Percentiles rank a stretch among this genome's conserved stretches.
Evolutionary conservation across 2,888 invertebrate species (phyloP).

Genomic region (Monoplex corrugatus): DNA sequence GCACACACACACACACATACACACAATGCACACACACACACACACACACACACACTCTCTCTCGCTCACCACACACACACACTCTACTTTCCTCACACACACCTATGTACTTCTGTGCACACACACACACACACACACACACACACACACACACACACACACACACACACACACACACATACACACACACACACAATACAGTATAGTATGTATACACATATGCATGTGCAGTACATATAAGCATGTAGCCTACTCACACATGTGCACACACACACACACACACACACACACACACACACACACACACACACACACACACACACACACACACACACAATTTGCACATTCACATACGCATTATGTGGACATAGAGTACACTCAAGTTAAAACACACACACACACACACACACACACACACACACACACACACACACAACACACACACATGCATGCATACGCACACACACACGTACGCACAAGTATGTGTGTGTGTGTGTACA

Average conservation of each 20-base stretch:
- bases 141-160: not conserved
- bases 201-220: no score
- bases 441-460: not conserved
- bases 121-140: not conserved
- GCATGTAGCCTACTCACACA: not conserved
- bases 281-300: conserved; percentile 34
- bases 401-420: conserved; percentile 10
- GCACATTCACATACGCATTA: not conserved
- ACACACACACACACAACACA: not conserved
- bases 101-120: not conserved
- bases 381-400: not conserved
- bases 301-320: conserved; percentile 14
- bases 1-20: not conserved
- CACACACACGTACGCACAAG: not conserved
- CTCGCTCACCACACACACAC: not conserved
- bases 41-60: not conserved
- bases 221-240: not conserved
- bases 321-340: not conserved
- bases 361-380: not conserved
- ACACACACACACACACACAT: no score
- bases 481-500: not conserved
- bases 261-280: not conserved
- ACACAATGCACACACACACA: conserved; percentile 2
- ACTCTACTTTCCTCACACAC: conserved; percentile 22
- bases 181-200: no score